These are phyloP conservation scores for Macrostomum cliftonense DNA, from an alignment of 2,888 invertebrate species.

Conservation along the genomic window DNA sequence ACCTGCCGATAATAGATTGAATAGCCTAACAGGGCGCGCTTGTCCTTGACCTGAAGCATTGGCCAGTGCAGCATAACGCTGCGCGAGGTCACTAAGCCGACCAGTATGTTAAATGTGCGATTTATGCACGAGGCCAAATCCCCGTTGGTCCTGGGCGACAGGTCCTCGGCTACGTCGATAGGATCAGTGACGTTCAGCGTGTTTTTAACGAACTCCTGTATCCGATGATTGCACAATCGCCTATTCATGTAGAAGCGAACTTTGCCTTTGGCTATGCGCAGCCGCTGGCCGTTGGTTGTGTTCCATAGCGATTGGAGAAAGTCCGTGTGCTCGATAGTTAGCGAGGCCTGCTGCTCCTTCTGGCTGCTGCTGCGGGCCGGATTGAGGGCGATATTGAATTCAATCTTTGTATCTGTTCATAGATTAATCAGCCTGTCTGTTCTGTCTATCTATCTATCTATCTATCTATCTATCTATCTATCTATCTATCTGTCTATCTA, in stretches of 20 bases:
- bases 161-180: conserved; percentile 45
- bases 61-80: conserved; percentile 32
- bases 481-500: no score
- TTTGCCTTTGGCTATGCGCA: conserved; percentile 40
- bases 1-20: conserved; percentile 53
- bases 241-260: conserved; percentile 78
- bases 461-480: no score
- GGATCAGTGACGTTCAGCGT: conserved; percentile 3
- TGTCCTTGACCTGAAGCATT: conserved; percentile 39
- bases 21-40: conserved; percentile 69
- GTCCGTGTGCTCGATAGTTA: conserved; percentile 55
- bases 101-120: not conserved
- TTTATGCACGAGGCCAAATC: conserved; percentile 41
- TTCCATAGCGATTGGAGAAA: conserved; percentile 49
- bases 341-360: conserved; percentile 41
- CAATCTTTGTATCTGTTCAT: no score
- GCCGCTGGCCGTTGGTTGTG: conserved; percentile 1
- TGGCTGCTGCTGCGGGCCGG: not conserved
- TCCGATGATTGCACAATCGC: conserved; percentile 61
- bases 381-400: not conserved
- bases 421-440: no score
- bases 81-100: not conserved
- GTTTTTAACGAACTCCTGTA: conserved; percentile 43
- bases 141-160: conserved; percentile 66
- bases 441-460: no score